Conservation (phyloP, 1,140 invertebrate genomes). For the Lasioglossum baleicum region DNA sequence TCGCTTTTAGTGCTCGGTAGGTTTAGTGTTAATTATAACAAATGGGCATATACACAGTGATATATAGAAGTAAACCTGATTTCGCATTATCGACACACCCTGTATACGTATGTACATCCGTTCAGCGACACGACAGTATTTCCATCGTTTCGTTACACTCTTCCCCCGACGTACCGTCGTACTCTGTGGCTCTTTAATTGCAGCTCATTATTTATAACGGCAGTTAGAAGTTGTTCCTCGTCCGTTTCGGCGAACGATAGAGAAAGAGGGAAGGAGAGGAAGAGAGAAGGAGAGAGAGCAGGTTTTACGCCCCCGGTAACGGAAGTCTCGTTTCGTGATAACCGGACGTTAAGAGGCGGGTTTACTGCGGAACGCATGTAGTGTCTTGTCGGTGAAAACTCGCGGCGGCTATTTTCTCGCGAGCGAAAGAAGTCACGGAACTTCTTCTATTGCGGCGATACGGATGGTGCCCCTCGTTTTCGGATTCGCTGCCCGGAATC, state of each 20-base stretch:
- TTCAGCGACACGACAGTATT: constrained; percentile 60
- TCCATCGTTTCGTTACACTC: constrained; percentile 47
- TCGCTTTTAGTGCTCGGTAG: no score
- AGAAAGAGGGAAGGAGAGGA: no score
- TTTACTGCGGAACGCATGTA: constrained; percentile 23
- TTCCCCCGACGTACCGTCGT: background rate
- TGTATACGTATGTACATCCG: constrained; percentile 15
- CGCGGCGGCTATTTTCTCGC: constrained; percentile 7
- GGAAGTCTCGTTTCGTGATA: constrained; percentile 35
- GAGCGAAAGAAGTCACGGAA: constrained; percentile 23
- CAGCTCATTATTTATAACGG: constrained; percentile 58
- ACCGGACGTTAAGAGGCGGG: constrained; percentile 26
- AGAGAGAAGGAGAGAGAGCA: no score
- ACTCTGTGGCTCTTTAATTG: constrained; percentile 51
- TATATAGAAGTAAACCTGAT: no score
- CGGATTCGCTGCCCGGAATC: no score
- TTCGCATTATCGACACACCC: no score
- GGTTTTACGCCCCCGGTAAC: constrained; percentile 11
- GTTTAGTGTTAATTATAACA: no score
- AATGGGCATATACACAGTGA: no score
- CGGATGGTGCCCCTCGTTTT: background rate
- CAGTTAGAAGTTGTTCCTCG: constrained; percentile 52
- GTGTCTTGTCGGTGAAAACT: constrained; percentile 24
- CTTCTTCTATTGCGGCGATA: background rate
- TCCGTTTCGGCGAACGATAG: background rate